Evolutionary conservation across 2,113 vertebrate species (phyloP).

Genomic region (Syngnathus scovelli): DNA sequence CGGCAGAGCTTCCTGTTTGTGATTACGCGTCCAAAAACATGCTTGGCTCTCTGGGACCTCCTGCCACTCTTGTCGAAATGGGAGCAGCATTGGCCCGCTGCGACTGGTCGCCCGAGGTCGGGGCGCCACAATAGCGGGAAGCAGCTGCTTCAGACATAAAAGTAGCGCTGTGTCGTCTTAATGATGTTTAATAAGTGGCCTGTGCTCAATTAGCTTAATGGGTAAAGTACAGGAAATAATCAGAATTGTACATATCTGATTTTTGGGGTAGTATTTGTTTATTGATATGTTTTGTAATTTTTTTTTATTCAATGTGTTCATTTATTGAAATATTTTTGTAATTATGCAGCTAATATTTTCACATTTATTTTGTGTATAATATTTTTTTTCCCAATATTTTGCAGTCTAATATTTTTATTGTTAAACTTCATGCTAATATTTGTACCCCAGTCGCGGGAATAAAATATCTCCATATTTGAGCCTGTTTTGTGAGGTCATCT

Average conservation of each 20-base stretch:
- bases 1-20: constrained; percentile 75
- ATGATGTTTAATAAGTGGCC: constrained; percentile 8
- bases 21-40: constrained; percentile 70
- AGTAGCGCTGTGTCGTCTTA: constrained; percentile 16
- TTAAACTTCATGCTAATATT: constrained; percentile 56
- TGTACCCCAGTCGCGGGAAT: constrained; percentile 64
- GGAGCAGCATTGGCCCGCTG: constrained; percentile 42
- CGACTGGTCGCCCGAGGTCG: constrained; percentile 48
- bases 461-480: constrained; percentile 46
- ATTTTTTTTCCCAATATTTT: background rate
- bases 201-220: constrained; percentile 39
- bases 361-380: background rate
- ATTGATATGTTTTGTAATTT: too few species aligned
- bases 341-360: constrained; percentile 18
- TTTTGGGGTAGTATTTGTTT: too few species aligned
- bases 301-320: too few species aligned
- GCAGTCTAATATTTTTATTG: background rate
- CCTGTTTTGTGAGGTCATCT: constrained; percentile 31
- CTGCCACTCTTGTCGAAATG: constrained; percentile 46
- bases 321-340: too few species aligned
- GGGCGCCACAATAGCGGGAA: constrained; percentile 69
- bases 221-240: constrained; percentile 19
- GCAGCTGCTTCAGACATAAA: constrained; percentile 63
- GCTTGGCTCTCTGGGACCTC: constrained; percentile 58
- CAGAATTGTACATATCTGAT: too few species aligned